Evolutionary conservation across 2,113 vertebrate species (phyloP), one percentile per base, ranked within the genome.

Genomic region (Xiphias gladius): DNA sequence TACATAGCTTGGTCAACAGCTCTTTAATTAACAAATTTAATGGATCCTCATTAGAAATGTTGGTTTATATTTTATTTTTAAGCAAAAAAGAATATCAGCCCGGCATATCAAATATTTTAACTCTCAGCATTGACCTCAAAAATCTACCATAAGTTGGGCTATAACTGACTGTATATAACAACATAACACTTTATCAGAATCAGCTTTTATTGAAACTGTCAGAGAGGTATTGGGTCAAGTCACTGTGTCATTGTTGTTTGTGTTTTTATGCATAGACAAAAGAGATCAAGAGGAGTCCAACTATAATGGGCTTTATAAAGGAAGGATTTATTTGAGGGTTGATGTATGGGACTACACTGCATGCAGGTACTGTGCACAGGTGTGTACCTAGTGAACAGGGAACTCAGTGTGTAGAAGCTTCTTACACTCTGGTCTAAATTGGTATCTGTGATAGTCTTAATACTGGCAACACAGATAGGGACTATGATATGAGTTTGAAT

Each of bases 301-400:
- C 19, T 50, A 50, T 50, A 20, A 50, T 19, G 16, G 19, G 46
- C 4, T 48, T 48, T 16, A 48, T 19, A 48, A 48, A 48, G 46
- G 46, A 48, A 17, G 46, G 16, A 19, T 5, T 17, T 17, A 17
- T 48, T 80, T 2, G 11, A 46, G 9, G 35, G 10, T 22, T 39
- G 32, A 52, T 17, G 17, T 22, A 46, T 46, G 41, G 30, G 46
- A 72, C 7, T 55, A 3, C 17, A 50, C 22, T 35, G 30, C 28
- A 7, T 62, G 58, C 28, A 50, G 13, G 9, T 63, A 24, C 52
- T 54, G 22, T 54, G 22, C 2, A 17, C 11, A 20, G 10, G n/a
- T n/a, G 24, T 64, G 8, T 67, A 87, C 6, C 14, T 55, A 61
- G 63, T 67, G 48, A 63, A 62, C 3, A 63, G 20, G 17, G 28